Conservation (phyloP, 2,797 vertebrate species). For the Poecile montanus region DNA sequence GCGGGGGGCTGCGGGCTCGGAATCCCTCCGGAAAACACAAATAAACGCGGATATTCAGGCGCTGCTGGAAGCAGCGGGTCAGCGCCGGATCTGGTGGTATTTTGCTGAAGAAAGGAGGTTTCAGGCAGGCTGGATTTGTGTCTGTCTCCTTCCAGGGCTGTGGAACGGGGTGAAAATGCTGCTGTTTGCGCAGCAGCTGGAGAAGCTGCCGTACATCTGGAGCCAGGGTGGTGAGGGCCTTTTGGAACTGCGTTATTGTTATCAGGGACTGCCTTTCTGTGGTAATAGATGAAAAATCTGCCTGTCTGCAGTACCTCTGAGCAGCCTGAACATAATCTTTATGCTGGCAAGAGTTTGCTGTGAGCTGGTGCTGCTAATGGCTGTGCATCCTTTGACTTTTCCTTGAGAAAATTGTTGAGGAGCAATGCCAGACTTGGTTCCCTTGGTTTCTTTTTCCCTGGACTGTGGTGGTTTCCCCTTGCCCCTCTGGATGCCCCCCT, state of each 20-base stretch:
- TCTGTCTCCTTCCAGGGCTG: not conserved
- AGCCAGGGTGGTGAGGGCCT: not conserved
- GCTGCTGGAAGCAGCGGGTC: not conserved
- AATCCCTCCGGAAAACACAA: not conserved
- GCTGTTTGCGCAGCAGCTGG: not conserved
- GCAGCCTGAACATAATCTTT: not conserved
- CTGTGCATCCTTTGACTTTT: not conserved
- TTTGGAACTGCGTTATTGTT: not conserved
- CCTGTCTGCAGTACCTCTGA: not conserved
- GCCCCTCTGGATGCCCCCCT: not conserved
- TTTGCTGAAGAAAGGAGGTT: not conserved
- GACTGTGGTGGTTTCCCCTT: not conserved
- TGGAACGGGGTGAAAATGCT: not conserved
- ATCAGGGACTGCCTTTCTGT: not conserved
- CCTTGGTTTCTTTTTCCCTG: not conserved
- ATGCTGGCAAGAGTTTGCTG: not conserved
- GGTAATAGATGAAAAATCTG: not conserved
- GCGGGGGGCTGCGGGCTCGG: not conserved
- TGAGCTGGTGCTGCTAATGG: not conserved
- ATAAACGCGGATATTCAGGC: not conserved
- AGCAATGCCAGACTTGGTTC: not conserved
- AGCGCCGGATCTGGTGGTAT: not conserved
- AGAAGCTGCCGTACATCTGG: not conserved
- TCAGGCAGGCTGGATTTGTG: not conserved
- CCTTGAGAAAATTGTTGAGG: not conserved